phyloP scores from a whole-genome alignment of 2,113 vertebrate species.

The Mirounga angustirostris region DNA sequence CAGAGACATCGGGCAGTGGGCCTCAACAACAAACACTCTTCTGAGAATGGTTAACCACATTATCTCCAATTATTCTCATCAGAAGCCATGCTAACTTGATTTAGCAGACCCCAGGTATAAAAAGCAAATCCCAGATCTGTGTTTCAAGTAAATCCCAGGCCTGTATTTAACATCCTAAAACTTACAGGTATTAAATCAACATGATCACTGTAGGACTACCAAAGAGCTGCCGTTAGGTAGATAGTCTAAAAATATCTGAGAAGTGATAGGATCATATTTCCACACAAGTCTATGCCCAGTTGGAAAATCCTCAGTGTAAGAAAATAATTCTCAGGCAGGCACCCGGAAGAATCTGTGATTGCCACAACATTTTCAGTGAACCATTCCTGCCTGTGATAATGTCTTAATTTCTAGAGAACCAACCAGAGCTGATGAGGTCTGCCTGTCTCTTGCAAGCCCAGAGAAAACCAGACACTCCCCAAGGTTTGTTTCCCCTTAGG shows the following conservation, averaged over 20 bases:
- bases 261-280: slow-evolving; percentile 34
- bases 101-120: background rate
- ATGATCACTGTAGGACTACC: background rate
- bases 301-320: slow-evolving; percentile 12
- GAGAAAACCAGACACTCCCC: background rate
- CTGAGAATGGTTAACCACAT: background rate
- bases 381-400: background rate
- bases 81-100: background rate
- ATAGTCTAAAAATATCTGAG: slow-evolving; percentile 47
- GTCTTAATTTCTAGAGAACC: slow-evolving; percentile 11
- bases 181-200: background rate
- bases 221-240: background rate
- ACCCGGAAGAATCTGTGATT: background rate
- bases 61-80: slow-evolving; percentile 30
- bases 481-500: background rate
- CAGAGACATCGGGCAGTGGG: background rate
- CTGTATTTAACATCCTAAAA: slow-evolving; percentile 21
- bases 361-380: slow-evolving; percentile 13
- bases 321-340: slow-evolving; percentile 37
- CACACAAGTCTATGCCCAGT: background rate
- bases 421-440: background rate
- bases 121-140: background rate
- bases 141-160: background rate
- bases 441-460: background rate
- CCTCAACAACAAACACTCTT: slow-evolving; percentile 14